These are phyloP conservation scores for Ichneumoninae sp. DNA, from an alignment of 2,888 invertebrate species.

Conservation along the genomic window DNA sequence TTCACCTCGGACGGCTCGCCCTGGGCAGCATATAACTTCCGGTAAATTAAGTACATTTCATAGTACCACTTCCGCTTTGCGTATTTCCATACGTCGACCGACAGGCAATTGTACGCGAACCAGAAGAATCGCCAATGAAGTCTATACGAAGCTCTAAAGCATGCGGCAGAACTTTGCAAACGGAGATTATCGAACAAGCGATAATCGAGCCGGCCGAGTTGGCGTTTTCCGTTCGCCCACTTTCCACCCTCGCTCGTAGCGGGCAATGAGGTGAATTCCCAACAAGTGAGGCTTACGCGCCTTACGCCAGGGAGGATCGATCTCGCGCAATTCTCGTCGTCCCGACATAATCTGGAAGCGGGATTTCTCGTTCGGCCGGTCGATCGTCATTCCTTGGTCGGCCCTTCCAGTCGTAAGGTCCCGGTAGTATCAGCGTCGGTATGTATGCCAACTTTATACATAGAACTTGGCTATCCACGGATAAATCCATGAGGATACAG, in stretches of 20 bases:
- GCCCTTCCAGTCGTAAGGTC: constrained; percentile 22
- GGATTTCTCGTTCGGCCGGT: constrained; percentile 55
- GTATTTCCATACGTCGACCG: not conserved
- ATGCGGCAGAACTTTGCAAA: constrained; percentile 1
- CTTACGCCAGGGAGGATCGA: constrained; percentile 40
- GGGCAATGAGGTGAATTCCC: constrained; percentile 62
- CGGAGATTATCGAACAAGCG: constrained; percentile 49
- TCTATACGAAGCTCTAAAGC: not conserved
- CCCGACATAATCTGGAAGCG: constrained; percentile 56
- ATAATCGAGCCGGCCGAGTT: constrained; percentile 44
- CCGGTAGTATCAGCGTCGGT: constrained; percentile 44
- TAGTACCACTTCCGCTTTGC: not conserved
- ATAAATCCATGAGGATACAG: constrained; percentile 57
- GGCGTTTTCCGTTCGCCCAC: not conserved
- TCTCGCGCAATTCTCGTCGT: constrained; percentile 39
- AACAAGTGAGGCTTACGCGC: constrained; percentile 57
- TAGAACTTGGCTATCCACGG: constrained; percentile 19
- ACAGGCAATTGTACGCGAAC: constrained; percentile 10
- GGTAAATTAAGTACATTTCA: constrained; percentile 52
- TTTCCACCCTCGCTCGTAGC: constrained; percentile 26
- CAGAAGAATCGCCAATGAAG: constrained; percentile 18
- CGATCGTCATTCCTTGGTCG: constrained; percentile 58
- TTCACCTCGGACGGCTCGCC: constrained; percentile 30
- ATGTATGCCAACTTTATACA: constrained; percentile 14
- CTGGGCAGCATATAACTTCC: constrained; percentile 49